Percentiles rank a stretch among this genome's conserved stretches.
Evolutionary conservation across 2,888 invertebrate genomes (phyloP).

Genomic region (Eupithecia subumbrata): DNA sequence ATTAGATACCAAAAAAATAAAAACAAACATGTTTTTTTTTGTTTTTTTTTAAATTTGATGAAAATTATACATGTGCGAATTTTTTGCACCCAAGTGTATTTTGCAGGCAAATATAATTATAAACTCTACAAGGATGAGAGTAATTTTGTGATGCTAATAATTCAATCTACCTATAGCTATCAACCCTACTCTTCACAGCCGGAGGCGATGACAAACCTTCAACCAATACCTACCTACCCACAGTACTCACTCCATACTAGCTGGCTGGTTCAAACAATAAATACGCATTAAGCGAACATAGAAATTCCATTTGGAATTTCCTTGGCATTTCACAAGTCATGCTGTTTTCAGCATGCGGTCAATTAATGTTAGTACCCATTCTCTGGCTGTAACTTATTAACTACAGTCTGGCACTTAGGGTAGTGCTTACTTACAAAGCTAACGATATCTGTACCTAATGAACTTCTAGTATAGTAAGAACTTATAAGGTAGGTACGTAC

Average conservation of each 20-base stretch:
- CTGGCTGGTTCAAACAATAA: conserved; percentile 30
- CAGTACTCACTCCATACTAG: not conserved
- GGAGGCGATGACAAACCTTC: conserved; percentile 10
- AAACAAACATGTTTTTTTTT: too few species aligned
- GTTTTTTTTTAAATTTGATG: too few species aligned
- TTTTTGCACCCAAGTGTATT: too few species aligned
- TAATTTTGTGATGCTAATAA: too few species aligned
- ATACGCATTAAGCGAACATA: conserved; percentile 50
- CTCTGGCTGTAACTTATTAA: too few species aligned
- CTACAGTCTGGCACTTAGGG: not conserved
- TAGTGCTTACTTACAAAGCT: not conserved
- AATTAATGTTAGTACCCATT: conserved; percentile 15
- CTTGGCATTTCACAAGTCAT: conserved; percentile 45
- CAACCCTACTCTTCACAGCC: not conserved
- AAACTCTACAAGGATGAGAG: too few species aligned
- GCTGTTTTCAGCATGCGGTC: conserved; percentile 33
- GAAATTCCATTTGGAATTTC: conserved; percentile 50
- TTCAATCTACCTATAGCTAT: not conserved
- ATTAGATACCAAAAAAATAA: too few species aligned
- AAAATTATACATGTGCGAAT: too few species aligned
- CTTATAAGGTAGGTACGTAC: too few species aligned
- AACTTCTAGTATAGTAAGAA: not conserved
- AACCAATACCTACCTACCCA: not conserved
- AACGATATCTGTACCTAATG: not conserved
- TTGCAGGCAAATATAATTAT: too few species aligned